Base-by-base conservation (phyloP, 1,140 invertebrate genomes). In the Olivierus martensii region DNA sequence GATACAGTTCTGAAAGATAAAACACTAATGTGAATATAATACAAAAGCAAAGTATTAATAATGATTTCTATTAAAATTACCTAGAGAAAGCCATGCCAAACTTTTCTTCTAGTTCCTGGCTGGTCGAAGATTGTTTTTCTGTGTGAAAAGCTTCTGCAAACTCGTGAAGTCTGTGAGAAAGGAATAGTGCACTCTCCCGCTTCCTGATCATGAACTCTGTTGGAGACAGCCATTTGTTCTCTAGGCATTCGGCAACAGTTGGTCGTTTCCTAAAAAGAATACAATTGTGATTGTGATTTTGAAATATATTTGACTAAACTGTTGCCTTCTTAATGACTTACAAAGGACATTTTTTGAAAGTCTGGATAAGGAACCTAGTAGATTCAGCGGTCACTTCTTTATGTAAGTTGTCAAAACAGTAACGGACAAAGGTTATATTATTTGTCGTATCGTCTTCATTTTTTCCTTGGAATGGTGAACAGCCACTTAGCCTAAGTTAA, bases 381-480 rank as follows among this genome's bases (percentile, higher is more conserved):
- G 82, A 85, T 70, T 98, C 94, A 67, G 90, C 88, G 14, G 87
- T 92, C 21, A 94, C 79, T 69, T 95, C 90, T 62, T 92, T 89
- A 66, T 84, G 94, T 0, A 99, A 76, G 70, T 92, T 79, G 63
- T 96, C 91, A 63, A 93, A 95, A 65, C 91, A 77, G 67, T 90
- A 99, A 51, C 93, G 76, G 6, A 95, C 90, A 72, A 83, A 93
- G 34, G 80, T 79, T 53, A 97, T 89, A 67, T 97, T 96, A 63
- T 88, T 81, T 55, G 80, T 78, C 0, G 89, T 94, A 66, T 95
- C 89, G 21, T 82, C 76, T 46, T 84, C 79, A 58, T 81, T 81
- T 19, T 75, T 74, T 5, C 88, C 91, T 46, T 77, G 73, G 79
- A 96, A 99, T 35, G 95, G 91, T 36, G 92, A 88, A 10, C 80